Conservation (phyloP, 2,113 vertebrate species). For the Nothocercus nigrocapillus region DNA sequence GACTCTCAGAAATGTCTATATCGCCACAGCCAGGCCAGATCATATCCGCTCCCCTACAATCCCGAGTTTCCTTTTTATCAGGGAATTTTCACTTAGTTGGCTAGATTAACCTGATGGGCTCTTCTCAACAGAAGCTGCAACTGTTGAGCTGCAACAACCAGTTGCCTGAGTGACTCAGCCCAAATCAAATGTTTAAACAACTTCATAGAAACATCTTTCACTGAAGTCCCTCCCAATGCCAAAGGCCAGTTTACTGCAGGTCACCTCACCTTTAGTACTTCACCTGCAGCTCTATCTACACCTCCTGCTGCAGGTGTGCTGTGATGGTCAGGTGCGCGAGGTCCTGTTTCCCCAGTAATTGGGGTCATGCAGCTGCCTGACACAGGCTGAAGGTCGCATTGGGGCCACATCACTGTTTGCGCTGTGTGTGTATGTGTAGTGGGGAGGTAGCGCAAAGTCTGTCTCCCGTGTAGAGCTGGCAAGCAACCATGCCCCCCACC, state of each 20-base stretch:
- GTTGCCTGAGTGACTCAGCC: not conserved
- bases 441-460: not conserved
- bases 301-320: not conserved
- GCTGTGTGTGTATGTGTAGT: accelerated
- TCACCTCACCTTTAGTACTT: not conserved
- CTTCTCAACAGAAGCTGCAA: not conserved
- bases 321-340: no score
- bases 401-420: not conserved
- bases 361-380: not conserved
- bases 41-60: not conserved
- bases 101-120: not conserved
- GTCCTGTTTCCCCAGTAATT: not conserved
- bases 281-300: not conserved
- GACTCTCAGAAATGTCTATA: not conserved
- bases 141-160: not conserved
- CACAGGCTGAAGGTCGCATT: not conserved
- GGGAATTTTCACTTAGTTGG: not conserved
- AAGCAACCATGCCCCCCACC: not conserved
- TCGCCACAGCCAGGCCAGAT: not conserved
- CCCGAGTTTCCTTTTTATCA: not conserved
- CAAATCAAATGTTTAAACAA: not conserved
- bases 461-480: accelerated
- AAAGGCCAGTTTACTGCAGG: accelerated
- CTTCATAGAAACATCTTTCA: not conserved
- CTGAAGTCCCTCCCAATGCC: not conserved